phyloP scores from a whole-genome alignment of 2,888 invertebrate species.

The Epinotia demarniana region DNA sequence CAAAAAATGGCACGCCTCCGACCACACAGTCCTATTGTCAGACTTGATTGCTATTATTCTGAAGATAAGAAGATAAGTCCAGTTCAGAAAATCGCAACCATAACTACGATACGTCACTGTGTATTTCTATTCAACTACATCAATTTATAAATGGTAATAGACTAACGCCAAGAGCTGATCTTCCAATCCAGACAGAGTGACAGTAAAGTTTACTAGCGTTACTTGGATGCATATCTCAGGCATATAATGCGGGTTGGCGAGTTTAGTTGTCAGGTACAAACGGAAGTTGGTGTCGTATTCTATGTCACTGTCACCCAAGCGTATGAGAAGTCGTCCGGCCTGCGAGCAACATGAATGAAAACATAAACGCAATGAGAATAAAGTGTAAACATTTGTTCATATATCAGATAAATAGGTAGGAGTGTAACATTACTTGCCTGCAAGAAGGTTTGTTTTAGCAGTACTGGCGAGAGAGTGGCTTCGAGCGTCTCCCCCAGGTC shows the following conservation, averaged over 20 bases:
- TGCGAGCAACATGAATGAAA: constrained; percentile 53
- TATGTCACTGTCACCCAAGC: constrained; percentile 94
- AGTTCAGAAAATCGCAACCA: no score
- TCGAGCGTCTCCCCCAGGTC: constrained; percentile 95
- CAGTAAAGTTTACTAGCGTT: constrained; percentile 96
- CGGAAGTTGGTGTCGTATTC: constrained; percentile 94
- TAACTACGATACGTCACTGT: no score
- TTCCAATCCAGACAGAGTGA: constrained; percentile 94
- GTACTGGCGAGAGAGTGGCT: constrained; percentile 92
- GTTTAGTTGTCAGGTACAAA: constrained; percentile 95
- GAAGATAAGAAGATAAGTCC: no score
- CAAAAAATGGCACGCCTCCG: no score
- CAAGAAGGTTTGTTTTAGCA: constrained; percentile 91
- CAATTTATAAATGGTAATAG: constrained; percentile 38
- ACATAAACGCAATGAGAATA: background rate
- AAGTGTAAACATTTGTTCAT: background rate
- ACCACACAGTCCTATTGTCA: no score
- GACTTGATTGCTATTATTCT: no score
- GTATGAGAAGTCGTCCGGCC: constrained; percentile 92
- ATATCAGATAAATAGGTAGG: background rate
- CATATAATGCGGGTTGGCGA: constrained; percentile 96
- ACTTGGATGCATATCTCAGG: constrained; percentile 97
- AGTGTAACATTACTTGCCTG: constrained; percentile 76
- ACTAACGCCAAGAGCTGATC: constrained; percentile 95
- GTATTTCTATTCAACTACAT: no score